These are phyloP conservation scores for Serilophus lunatus DNA, from an alignment of 2,113 vertebrate genomes.

Conservation along the genomic window DNA sequence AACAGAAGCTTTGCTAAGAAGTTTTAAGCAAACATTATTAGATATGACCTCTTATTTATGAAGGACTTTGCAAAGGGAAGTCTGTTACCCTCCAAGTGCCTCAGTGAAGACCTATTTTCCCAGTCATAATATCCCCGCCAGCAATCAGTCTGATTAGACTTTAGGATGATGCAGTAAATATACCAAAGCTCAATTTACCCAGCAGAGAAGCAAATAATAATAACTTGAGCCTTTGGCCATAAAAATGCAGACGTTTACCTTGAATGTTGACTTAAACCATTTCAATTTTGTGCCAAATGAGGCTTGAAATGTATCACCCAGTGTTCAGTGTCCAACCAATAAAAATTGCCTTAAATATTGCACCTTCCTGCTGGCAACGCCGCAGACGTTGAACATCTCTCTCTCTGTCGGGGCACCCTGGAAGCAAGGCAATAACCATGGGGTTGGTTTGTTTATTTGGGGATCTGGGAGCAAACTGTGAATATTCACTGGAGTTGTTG, in stretches of 20 bases:
- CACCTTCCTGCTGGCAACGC: not conserved
- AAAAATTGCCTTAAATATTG: slow-evolving; percentile 47
- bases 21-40: slow-evolving; percentile 69
- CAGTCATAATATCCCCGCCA: not conserved
- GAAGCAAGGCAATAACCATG: not conserved
- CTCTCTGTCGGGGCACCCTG: not conserved
- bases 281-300: slow-evolving; percentile 69
- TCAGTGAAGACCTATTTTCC: slow-evolving; percentile 32
- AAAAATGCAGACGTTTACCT: slow-evolving; percentile 67
- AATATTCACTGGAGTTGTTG: not conserved
- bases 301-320: slow-evolving; percentile 67
- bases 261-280: slow-evolving; percentile 67
- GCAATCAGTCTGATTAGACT: slow-evolving; percentile 63
- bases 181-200: slow-evolving; percentile 55
- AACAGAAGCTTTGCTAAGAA: slow-evolving; percentile 57
- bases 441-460: not conserved
- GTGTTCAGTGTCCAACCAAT: slow-evolving; percentile 17
- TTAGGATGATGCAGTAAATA: slow-evolving; percentile 55
- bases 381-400: not conserved
- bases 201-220: slow-evolving; percentile 63
- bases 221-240: slow-evolving; percentile 41
- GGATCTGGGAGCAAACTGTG: not conserved
- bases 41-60: slow-evolving; percentile 63
- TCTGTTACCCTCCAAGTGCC: slow-evolving; percentile 14
- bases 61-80: not conserved